These are phyloP conservation scores for Rostratula benghalensis DNA, from an alignment of 2,113 vertebrate species.

Conservation along the genomic window DNA sequence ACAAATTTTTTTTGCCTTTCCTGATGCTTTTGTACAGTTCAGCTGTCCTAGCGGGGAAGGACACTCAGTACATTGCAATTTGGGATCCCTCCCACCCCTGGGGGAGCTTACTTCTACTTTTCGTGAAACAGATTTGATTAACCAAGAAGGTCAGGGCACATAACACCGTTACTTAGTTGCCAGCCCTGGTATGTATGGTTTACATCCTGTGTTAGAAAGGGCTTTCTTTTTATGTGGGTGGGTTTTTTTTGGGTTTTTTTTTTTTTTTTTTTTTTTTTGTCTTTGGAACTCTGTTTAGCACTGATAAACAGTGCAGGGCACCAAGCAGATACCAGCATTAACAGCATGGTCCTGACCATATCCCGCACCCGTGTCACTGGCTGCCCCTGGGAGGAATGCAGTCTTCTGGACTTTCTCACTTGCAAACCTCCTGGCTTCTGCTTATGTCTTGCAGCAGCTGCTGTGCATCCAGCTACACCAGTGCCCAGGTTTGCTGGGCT, in stretches of 20 bases:
- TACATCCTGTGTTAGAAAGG: background rate
- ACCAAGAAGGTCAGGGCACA: background rate
- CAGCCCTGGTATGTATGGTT: background rate
- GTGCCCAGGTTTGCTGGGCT: background rate
- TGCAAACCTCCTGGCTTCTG: background rate
- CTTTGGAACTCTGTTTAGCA: background rate
- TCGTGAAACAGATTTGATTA: background rate
- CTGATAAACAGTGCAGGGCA: background rate
- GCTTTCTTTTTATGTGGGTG: background rate
- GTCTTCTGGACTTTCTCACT: background rate
- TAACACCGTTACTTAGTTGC: background rate
- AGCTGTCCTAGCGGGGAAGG: background rate
- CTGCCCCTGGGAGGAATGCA: background rate
- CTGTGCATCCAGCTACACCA: background rate
- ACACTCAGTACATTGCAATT: background rate
- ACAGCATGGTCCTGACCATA: rapidly evolving
- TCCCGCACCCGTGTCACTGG: background rate
- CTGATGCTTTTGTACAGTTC: background rate
- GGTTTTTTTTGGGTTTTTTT: too few species aligned
- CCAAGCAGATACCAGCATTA: background rate
- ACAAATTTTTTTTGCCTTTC: background rate
- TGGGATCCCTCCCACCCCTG: background rate
- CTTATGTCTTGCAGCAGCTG: background rate
- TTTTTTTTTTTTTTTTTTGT: background rate
- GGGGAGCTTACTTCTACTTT: background rate